phyloP scores from a whole-genome alignment of 2,113 vertebrate genomes.

The cattle (Bos taurus) region DNA sequence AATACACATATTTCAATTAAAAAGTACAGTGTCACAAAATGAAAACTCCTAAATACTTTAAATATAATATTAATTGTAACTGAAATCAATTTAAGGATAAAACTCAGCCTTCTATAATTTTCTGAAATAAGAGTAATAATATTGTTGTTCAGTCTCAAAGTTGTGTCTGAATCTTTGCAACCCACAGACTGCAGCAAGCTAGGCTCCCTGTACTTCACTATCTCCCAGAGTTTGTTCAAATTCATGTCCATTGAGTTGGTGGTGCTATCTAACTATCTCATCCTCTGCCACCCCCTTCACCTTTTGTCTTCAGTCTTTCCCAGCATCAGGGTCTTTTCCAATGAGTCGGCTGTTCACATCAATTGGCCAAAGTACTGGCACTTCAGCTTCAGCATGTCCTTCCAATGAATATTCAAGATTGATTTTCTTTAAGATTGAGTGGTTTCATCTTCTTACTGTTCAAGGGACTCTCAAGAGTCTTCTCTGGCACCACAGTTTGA shows the following conservation, averaged over 20 bases:
- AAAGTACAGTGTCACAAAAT: conserved; percentile 40
- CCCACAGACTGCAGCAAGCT: background rate
- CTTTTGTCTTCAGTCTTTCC: background rate
- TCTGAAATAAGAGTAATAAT: background rate
- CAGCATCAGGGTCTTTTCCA: background rate
- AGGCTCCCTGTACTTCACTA: background rate
- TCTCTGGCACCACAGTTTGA: background rate
- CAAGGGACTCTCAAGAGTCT: background rate
- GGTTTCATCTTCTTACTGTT: background rate
- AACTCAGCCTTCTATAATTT: background rate
- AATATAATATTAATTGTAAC: conserved; percentile 47
- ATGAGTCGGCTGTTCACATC: background rate
- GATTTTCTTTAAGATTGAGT: background rate
- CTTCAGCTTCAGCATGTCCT: background rate
- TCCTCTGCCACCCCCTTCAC: background rate
- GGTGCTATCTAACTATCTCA: background rate
- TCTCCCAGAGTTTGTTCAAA: background rate
- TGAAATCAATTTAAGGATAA: conserved; percentile 51
- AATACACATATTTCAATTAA: background rate
- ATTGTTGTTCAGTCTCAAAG: background rate
- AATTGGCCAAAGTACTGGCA: background rate
- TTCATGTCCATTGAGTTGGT: background rate
- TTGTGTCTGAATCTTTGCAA: background rate
- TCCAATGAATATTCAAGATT: background rate
- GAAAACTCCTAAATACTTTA: conserved; percentile 39